Evolutionary conservation across 2,888 invertebrate genomes (phyloP), one percentile per base, ranked within the genome.

Genomic region (Halictus quadricinctus): DNA sequence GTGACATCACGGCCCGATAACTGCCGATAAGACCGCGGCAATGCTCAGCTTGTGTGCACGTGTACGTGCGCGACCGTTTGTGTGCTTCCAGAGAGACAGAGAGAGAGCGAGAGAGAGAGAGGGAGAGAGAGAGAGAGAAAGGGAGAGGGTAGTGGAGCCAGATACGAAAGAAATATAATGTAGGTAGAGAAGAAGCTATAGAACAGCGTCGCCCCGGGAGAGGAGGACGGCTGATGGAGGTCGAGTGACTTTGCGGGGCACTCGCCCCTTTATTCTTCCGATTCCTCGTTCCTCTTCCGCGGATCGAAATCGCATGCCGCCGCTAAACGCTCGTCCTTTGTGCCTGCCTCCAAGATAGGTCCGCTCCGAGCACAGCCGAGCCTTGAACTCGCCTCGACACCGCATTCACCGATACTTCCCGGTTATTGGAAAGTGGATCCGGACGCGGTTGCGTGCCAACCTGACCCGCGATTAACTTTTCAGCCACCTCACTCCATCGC

Each of bases 1-100:
- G 94, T 92, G 94, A 94, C 94, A 94, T 94, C 94, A 94, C 94
- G 94, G 94, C 92, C 94, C 94, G 94, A 94, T 94, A 94, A 94
- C 94, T 94, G 94, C 94, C 94, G 94, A 94, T 94, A 94, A 94
- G 94, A 93, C 92, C 92, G 92, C 92, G 92, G 92, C 93, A 92
- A 93, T 93, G 93, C 93, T 90, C 89, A 76, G 81, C 85, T 80
- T 80, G 86, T 85, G 87, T 78, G 87, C 80, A 78, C 87, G 85
- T 87, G 83, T 88, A 87, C 83, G 83, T 84, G 79, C 75, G 66
- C 76, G 70, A 18, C 50, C 84, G 83, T 87, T 83, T 80, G 81
- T 83, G 88, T 83, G 83, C 83, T 81, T 66, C 70, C 73, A 36
- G 7, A 36, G 66, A 36, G 36, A 18, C 29, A 25, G 25, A 25